Evolutionary conservation across 1,140 invertebrate species (phyloP).

Genomic region (Drosophila bocki): DNA sequence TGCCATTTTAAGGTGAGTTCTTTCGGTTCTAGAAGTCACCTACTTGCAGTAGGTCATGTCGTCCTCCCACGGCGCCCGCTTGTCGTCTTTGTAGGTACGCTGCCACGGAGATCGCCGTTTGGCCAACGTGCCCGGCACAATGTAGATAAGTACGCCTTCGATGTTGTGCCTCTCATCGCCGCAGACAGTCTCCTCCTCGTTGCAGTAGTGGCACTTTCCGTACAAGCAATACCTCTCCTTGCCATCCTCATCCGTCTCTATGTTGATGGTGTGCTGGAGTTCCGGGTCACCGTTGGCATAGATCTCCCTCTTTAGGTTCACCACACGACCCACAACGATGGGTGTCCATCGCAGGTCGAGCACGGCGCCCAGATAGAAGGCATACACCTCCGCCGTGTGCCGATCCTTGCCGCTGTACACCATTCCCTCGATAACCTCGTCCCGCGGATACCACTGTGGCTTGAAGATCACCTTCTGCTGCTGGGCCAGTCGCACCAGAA

Average conservation of each 20-base stretch:
- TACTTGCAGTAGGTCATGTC: constrained; percentile 92
- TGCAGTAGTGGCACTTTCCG: constrained; percentile 96
- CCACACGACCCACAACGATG: constrained; percentile 90
- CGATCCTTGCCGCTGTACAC: constrained; percentile 96
- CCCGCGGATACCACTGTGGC: constrained; percentile 94
- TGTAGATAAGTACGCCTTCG: constrained; percentile 94
- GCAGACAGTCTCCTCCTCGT: constrained; percentile 92
- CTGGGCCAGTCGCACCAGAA: constrained; percentile 91
- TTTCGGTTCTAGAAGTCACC: neutral
- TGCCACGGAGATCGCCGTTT: constrained; percentile 94
- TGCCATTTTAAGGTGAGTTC: neutral
- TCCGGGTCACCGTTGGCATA: constrained; percentile 89
- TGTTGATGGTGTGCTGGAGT: constrained; percentile 86
- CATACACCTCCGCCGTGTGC: constrained; percentile 97
- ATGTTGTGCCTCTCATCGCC: constrained; percentile 88
- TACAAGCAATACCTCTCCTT: constrained; percentile 90
- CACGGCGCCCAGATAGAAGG: constrained; percentile 94
- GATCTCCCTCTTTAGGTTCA: constrained; percentile 91
- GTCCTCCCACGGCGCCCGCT: constrained; percentile 92
- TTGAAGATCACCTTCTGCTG: constrained; percentile 94
- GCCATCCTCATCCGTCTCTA: constrained; percentile 85
- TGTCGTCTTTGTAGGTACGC: constrained; percentile 92
- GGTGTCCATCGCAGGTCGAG: constrained; percentile 92
- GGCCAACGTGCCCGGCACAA: constrained; percentile 90
- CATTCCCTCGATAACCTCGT: constrained; percentile 90